Base-by-base conservation (phyloP, 2,113 vertebrate genomes). In the Geococcyx californianus region DNA sequence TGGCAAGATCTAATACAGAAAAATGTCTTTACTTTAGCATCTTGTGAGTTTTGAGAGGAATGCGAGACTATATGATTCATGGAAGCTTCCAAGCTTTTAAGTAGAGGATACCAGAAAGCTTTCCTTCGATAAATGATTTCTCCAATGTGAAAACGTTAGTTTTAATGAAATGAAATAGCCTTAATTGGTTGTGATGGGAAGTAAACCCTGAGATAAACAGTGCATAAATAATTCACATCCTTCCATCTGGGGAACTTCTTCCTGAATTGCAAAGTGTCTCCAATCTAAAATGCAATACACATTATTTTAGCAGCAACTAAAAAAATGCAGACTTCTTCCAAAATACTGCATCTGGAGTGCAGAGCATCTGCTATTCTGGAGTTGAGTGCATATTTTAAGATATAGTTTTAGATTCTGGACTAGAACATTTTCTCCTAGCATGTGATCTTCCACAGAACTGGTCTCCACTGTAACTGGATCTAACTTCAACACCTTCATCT, bases 111-210 rank as follows among this genome's bases (percentile, higher is more conserved):
- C 89, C 90, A 84, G 91, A 93, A 97, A 90, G 69, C 95, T 96
- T 98, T 96, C 94, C 95, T 97, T 90, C 95, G 95, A 97, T 95
- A 96, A 97, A 97, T 97, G 52, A 97, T 97, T 97, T 97, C 97
- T 97, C 98, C 95, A 93, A 94, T 81, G 97, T 96, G 95, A 97
- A 98, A 98, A 97, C 29, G 89, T 95, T 97, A 92, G 95, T 97
- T 98, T 97, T 98, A 98, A 98, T 97, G 96, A 97, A 97, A 98
- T 92, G 97, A 97, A 98, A 97, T 97, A 98, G 95, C 97, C 97
- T 97, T 98, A 98, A 98, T 98, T 98, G 97, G 97, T 95, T 98
- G 96, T 97, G 98, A 98, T 97, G 95, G 97, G 95, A 98, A 97
- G 98, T 97, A 98, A 98, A 97, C 96, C 97, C 93, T 91, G 97